A percentile compares a stretch with the other conserved stretches of the same genome.
These are phyloP conservation scores for Hypothenemus hampei DNA, from an alignment of 1,140 invertebrate genomes.

Conservation along the genomic window DNA sequence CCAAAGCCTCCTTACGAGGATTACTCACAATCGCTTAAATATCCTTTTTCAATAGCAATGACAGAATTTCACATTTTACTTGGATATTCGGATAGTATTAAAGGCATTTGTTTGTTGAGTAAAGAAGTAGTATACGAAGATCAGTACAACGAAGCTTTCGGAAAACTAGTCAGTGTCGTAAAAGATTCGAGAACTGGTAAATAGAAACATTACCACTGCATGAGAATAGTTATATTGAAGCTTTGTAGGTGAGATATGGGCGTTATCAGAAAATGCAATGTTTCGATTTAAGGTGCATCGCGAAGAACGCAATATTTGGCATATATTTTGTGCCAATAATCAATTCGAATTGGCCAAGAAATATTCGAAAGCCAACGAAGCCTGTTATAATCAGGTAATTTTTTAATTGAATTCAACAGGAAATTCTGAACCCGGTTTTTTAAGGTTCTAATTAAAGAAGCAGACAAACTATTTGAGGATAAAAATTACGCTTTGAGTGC, in stretches of 20 bases:
- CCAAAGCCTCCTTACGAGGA: constrained; percentile 41
- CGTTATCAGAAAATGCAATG: constrained; percentile 74
- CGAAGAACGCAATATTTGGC: constrained; percentile 86
- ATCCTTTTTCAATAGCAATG: constrained; percentile 73
- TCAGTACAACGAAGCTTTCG: constrained; percentile 72
- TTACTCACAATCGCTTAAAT: constrained; percentile 41
- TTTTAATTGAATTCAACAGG: neutral
- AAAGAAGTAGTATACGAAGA: constrained; percentile 86
- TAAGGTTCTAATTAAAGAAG: constrained; percentile 81
- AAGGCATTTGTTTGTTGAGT: constrained; percentile 80
- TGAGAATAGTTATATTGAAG: neutral
- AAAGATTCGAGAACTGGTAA: constrained; percentile 72
- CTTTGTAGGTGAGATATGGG: constrained; percentile 66
- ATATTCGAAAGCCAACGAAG: constrained; percentile 70
- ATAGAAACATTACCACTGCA: too few relatives aligned
- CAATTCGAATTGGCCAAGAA: constrained; percentile 85
- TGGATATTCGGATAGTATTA: constrained; percentile 76
- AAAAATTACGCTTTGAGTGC: constrained; percentile 82
- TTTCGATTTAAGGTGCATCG: constrained; percentile 81
- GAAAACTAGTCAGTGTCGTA: constrained; percentile 73
- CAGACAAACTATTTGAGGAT: constrained; percentile 78
- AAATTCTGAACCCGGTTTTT: constrained; percentile 46
- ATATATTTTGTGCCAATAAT: constrained; percentile 80
- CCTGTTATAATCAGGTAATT: constrained; percentile 63
- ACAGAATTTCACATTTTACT: constrained; percentile 89